Evolutionary conservation across 2,797 vertebrate genomes (phyloP).

Genomic region (Linurgus olivaceus): DNA sequence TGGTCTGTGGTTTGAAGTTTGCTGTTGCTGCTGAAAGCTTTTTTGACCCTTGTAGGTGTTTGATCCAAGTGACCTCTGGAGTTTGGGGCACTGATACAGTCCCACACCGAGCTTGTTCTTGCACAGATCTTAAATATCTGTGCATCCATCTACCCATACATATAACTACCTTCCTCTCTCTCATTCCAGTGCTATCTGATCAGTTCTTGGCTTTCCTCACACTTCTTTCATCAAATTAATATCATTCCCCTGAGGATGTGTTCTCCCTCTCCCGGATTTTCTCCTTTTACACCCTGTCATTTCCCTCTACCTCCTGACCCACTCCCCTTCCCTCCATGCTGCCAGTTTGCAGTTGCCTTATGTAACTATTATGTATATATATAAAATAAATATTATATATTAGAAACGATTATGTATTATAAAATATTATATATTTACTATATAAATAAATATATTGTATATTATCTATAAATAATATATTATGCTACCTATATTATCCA

Average conservation of each 20-base stretch:
- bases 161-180: neutral
- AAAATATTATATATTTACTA: no score
- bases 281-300: slow-evolving; percentile 8
- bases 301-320: neutral
- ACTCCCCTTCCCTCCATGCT: neutral
- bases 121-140: neutral
- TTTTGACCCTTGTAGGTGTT: neutral
- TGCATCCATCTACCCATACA: neutral
- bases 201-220: slow-evolving; percentile 9
- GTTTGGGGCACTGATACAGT: neutral
- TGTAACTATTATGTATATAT: neutral
- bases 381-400: no score
- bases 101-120: neutral
- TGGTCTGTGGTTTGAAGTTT: neutral
- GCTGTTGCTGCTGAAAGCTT: neutral
- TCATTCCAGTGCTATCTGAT: slow-evolving; percentile 20
- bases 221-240: neutral
- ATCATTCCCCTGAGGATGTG: neutral
- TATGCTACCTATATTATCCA: no score
- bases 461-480: no score
- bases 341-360: neutral
- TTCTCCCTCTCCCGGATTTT: neutral
- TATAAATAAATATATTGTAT: no score
- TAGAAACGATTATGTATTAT: no score
- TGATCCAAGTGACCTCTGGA: neutral